A percentile compares a stretch with the other conserved stretches of the same genome.
Conservation (phyloP, 2,797 vertebrate species). For the Moxostoma hubbsi region DNA sequence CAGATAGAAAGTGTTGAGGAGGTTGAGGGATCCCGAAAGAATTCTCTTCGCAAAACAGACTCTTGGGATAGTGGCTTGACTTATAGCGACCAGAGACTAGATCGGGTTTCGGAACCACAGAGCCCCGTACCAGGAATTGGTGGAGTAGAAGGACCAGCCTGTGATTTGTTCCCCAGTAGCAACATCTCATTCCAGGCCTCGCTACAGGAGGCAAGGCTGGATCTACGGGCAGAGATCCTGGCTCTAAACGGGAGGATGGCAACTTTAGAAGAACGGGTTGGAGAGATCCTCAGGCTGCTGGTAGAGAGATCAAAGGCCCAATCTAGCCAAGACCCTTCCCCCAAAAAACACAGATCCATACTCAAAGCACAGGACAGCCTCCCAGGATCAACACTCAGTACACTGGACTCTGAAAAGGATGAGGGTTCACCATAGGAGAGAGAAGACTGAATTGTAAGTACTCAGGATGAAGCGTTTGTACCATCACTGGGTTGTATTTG, state of each 20-base stretch:
- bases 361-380: slow-evolving; percentile 90
- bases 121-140: slow-evolving; percentile 67
- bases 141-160: slow-evolving; percentile 65
- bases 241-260: slow-evolving; percentile 87
- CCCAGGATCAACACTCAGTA: slow-evolving; percentile 87
- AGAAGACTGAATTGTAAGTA: slow-evolving; percentile 25
- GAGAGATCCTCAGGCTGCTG: slow-evolving; percentile 90
- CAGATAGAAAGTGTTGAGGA: slow-evolving; percentile 74
- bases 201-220: slow-evolving; percentile 89
- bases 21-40: slow-evolving; percentile 74
- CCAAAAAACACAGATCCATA: slow-evolving; percentile 79
- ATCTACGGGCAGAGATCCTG: slow-evolving; percentile 92
- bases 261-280: slow-evolving; percentile 88
- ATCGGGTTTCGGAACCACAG: slow-evolving; percentile 88
- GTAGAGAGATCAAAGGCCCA: slow-evolving; percentile 77
- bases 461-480: slow-evolving; percentile 6
- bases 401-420: slow-evolving; percentile 88
- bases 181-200: slow-evolving; percentile 92
- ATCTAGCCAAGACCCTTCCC: slow-evolving; percentile 67
- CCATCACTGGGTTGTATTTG: background rate
- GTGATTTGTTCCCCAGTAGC: slow-evolving; percentile 86
- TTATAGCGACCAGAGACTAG: slow-evolving; percentile 95
- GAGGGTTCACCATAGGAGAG: slow-evolving; percentile 83
- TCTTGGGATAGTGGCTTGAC: slow-evolving; percentile 98
- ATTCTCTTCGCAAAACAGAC: slow-evolving; percentile 92